phyloP scores from a whole-genome alignment of 92 coral and sea anemone species.

The Heliopora coerulea region DNA sequence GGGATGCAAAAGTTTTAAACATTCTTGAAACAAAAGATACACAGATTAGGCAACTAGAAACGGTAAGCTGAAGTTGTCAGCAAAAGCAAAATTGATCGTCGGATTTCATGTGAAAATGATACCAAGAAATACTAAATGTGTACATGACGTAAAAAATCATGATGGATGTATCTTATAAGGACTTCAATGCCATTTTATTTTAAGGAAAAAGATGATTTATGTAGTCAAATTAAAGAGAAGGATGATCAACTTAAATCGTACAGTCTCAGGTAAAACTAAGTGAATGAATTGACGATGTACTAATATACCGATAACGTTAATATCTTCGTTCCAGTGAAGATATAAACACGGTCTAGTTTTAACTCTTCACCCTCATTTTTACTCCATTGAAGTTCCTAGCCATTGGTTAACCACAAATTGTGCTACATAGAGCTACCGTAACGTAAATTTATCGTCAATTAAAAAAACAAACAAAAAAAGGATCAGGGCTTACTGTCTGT shows the following conservation, averaged over 20 bases:
- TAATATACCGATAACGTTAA: too few species aligned
- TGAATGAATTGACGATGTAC: too few species aligned
- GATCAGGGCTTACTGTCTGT: too few species aligned
- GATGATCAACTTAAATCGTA: slow-evolving; percentile 24
- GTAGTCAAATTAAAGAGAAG: slow-evolving; percentile 12
- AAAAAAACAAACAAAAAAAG: too few species aligned
- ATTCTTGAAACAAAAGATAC: slow-evolving; percentile 85
- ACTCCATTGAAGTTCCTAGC: too few species aligned
- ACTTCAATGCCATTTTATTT: background rate
- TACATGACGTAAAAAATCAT: too few species aligned
- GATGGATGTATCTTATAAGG: background rate
- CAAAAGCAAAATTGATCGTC: background rate
- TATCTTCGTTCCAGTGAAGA: too few species aligned
- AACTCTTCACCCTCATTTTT: too few species aligned
- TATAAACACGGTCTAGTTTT: too few species aligned
- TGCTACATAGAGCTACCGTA: too few species aligned
- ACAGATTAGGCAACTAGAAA: slow-evolving; percentile 73
- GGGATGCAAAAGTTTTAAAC: slow-evolving; percentile 81
- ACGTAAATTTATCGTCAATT: too few species aligned
- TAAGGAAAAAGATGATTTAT: slow-evolving; percentile 3
- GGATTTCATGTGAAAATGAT: background rate
- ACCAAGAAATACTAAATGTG: background rate
- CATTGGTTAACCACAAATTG: too few species aligned
- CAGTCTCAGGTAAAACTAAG: slow-evolving; percentile 18
- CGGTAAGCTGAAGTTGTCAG: slow-evolving; percentile 31